Percentiles rank a stretch among this genome's conserved stretches.
Evolutionary conservation across 2,888 invertebrate species (phyloP).

Genomic region (Arge pagana): DNA sequence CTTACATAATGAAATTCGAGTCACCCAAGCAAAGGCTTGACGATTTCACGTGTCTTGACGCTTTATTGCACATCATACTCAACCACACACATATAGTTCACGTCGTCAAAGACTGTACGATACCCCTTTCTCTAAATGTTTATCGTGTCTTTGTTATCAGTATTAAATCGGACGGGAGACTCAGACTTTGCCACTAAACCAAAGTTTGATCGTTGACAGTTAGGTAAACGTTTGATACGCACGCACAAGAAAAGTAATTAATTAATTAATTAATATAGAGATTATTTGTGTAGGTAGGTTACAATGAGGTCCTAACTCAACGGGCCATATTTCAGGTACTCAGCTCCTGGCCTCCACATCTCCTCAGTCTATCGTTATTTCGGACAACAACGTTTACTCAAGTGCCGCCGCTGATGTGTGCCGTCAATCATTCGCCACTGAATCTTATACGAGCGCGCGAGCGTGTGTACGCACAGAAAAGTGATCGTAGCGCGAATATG

Average conservation of each 20-base stretch:
- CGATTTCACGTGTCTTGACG: conserved; percentile 7
- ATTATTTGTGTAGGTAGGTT: conserved; percentile 1
- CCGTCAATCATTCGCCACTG: neutral
- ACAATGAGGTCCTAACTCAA: conserved; percentile 18
- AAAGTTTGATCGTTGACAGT: conserved; percentile 18
- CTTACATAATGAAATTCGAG: conserved; percentile 1
- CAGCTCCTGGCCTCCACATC: conserved; percentile 17
- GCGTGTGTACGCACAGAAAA: conserved; percentile 5
- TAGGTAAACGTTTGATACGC: neutral
- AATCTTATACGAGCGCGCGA: no score
- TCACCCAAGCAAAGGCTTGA: neutral
- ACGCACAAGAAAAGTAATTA: neutral
- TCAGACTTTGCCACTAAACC: conserved; percentile 17
- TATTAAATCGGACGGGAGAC: conserved; percentile 13
- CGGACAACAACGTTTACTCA: neutral
- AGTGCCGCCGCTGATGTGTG: no score
- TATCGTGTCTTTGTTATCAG: neutral
- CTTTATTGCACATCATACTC: conserved; percentile 19
- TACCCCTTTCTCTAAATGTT: no score
- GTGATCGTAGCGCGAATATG: conserved; percentile 12
- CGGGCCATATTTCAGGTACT: conserved; percentile 19
- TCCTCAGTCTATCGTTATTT: conserved; percentile 18
- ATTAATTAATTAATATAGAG: neutral
- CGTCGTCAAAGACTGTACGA: no score
- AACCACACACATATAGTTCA: no score